phyloP scores from a whole-genome alignment of 2,797 vertebrate species.

The Takifugu rubripes region DNA sequence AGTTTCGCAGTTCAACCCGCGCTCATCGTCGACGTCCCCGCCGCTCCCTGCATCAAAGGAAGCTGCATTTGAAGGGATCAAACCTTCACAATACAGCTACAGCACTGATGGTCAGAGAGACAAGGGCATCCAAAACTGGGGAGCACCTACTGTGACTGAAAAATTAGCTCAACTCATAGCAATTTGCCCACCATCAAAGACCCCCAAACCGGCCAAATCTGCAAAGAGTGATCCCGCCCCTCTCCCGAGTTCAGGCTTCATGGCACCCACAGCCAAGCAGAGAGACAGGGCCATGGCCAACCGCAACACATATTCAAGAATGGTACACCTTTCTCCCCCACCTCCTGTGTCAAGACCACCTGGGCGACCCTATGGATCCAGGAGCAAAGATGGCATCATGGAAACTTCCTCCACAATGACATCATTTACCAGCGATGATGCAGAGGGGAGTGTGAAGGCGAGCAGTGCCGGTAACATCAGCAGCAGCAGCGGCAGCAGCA shows the following conservation, averaged over 20 bases:
- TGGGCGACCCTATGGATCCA: slow-evolving; percentile 78
- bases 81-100: slow-evolving; percentile 68
- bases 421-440: slow-evolving; percentile 69
- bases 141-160: slow-evolving; percentile 89
- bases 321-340: slow-evolving; percentile 74
- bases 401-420: slow-evolving; percentile 57
- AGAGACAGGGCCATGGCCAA: slow-evolving; percentile 78
- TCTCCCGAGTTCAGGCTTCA: slow-evolving; percentile 72
- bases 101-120: slow-evolving; percentile 70
- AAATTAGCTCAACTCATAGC: slow-evolving; percentile 96
- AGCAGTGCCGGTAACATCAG: slow-evolving; percentile 53
- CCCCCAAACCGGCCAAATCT: slow-evolving; percentile 85
- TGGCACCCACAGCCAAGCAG: slow-evolving; percentile 78
- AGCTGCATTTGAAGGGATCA: slow-evolving; percentile 65
- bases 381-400: slow-evolving; percentile 73
- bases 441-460: slow-evolving; percentile 63
- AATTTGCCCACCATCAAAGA: slow-evolving; percentile 93
- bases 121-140: slow-evolving; percentile 86
- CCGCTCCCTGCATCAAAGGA: slow-evolving; percentile 62
- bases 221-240: slow-evolving; percentile 62
- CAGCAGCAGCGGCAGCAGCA: slow-evolving; percentile 57
- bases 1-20: slow-evolving; percentile 55
- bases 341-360: slow-evolving; percentile 78
- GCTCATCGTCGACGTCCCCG: slow-evolving; percentile 60
- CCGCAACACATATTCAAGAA: slow-evolving; percentile 78